A percentile compares a stretch with the other conserved stretches of the same genome.
Evolutionary conservation across 1,140 invertebrate species (phyloP).

Genomic region (Hirudo medicinalis): DNA sequence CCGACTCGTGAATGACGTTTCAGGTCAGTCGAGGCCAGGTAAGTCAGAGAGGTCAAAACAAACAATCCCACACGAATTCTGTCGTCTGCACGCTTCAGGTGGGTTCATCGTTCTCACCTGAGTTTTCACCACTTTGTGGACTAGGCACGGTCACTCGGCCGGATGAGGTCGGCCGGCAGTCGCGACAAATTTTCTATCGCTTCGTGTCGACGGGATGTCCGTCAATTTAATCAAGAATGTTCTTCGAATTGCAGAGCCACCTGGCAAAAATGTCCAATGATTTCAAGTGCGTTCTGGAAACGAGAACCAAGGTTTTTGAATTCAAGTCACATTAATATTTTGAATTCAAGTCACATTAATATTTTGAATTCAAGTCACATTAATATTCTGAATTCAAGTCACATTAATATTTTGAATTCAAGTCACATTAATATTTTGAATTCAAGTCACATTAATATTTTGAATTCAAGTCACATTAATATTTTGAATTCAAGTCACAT

Average conservation of each 20-base stretch:
- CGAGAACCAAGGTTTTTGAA: conserved; percentile 58
- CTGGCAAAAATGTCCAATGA: conserved; percentile 89
- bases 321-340: too few relatives aligned
- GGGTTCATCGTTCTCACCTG: conserved; percentile 9
- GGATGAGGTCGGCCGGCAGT: too few relatives aligned
- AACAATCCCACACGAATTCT: conserved; percentile 86
- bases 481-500: not conserved
- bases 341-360: not conserved
- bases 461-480: not conserved
- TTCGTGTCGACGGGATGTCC: too few relatives aligned
- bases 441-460: not conserved
- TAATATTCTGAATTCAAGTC: not conserved
- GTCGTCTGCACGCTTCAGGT: conserved; percentile 52
- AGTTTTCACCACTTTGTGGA: too few relatives aligned
- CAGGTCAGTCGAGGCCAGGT: conserved; percentile 40
- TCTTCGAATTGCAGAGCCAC: conserved; percentile 72
- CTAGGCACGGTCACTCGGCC: too few relatives aligned
- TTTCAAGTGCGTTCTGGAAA: conserved; percentile 84
- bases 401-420: not conserved
- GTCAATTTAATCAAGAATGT: not conserved
- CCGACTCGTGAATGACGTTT: conserved; percentile 18
- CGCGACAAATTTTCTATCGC: too few relatives aligned
- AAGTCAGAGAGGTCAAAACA: conserved; percentile 55
- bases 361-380: not conserved
- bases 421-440: not conserved